A percentile compares a stretch with the other conserved stretches of the same genome.
phyloP scores from a whole-genome alignment of 2,113 vertebrate genomes.

The Ceyx margarethae region DNA sequence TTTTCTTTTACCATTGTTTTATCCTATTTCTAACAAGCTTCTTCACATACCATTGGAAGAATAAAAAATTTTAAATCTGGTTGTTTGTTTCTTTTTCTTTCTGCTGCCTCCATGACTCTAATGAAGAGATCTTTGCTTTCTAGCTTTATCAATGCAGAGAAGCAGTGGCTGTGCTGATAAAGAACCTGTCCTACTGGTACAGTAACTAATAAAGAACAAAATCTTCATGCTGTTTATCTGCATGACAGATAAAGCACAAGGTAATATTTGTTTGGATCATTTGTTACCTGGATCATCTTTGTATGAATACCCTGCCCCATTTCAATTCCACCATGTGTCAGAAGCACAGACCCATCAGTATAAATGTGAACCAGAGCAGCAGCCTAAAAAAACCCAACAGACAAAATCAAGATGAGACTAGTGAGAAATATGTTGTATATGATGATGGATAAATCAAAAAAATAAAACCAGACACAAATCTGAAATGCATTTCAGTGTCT shows the following conservation, averaged over 20 bases:
- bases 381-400: conserved; percentile 64
- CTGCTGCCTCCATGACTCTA: neutral
- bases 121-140: neutral
- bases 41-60: neutral
- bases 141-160: neutral
- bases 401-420: neutral
- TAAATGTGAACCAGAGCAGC: conserved; percentile 87
- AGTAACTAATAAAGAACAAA: neutral
- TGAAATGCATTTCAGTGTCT: neutral
- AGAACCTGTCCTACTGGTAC: neutral
- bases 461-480: neutral
- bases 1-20: neutral
- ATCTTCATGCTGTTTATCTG: neutral
- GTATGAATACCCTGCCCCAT: conserved; percentile 89
- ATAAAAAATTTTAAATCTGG: neutral
- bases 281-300: conserved; percentile 83
- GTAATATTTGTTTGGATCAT: neutral
- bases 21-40: neutral
- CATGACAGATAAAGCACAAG: neutral
- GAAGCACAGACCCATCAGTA: conserved; percentile 85
- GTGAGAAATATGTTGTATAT: neutral
- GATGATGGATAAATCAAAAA: neutral
- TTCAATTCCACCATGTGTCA: conserved; percentile 83
- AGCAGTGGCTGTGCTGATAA: neutral
- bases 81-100: neutral